Conservation (phyloP, 2,797 vertebrate species). For the Perodicticus potto region DNA sequence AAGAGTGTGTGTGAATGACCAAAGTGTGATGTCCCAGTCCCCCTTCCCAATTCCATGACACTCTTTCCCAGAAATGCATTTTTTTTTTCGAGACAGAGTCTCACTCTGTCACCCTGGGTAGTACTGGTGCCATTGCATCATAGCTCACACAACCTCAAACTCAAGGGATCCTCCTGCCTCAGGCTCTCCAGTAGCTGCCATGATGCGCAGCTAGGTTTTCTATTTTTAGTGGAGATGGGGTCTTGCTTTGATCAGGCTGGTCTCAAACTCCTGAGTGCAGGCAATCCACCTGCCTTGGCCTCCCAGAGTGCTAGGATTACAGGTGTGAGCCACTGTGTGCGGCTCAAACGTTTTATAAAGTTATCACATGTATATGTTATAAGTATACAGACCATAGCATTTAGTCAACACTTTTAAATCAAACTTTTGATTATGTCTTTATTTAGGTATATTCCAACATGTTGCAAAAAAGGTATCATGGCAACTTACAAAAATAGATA, state of each 20-base stretch:
- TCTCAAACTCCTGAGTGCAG: too few species aligned
- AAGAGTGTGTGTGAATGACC: neutral
- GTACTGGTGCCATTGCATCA: too few species aligned
- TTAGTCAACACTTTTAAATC: conserved; percentile 29
- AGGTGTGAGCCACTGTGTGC: too few species aligned
- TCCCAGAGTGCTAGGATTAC: too few species aligned
- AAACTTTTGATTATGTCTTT: conserved; percentile 64
- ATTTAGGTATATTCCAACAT: conserved; percentile 56
- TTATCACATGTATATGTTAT: neutral
- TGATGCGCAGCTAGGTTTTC: too few species aligned
- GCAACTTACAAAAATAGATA: conserved; percentile 71
- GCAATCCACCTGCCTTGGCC: too few species aligned
- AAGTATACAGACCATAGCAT: neutral
- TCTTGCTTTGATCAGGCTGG: too few species aligned
- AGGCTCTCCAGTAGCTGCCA: too few species aligned
- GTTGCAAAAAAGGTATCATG: conserved; percentile 48
- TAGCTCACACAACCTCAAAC: too few species aligned
- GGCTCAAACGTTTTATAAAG: neutral
- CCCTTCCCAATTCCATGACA: neutral
- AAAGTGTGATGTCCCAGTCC: neutral
- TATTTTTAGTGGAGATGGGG: too few species aligned
- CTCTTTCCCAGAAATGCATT: neutral
- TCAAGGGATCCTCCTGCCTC: too few species aligned
- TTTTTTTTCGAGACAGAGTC: neutral
- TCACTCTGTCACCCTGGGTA: too few species aligned